Base-by-base conservation (phyloP, 2,888 invertebrate genomes). In the Hydropsyche betteni region DNA sequence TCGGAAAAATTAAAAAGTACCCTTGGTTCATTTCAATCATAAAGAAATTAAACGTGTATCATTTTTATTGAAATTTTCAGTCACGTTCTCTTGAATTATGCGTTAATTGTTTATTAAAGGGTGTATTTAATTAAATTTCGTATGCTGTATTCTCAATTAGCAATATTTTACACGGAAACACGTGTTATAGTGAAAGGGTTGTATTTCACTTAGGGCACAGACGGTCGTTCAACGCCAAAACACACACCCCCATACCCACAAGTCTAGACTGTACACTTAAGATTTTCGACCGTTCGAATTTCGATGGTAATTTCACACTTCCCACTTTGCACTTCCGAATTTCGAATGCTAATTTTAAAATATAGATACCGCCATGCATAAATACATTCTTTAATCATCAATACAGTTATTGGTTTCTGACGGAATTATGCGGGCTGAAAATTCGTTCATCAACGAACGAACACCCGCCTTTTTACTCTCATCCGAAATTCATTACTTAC, bases 161-260 rank as follows among this genome's bases (percentile, higher is more conserved):
- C 44, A 24, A 16, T 58, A 58, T 58, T 58, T 58, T 58, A 16
- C 24, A 16, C 58, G 58, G 58, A 58, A 58, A 16, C 53, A 53
- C 16, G 16, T 53, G 16, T 14, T 53, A 53, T 53, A 16, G n/a
- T 14, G 53, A 6, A 53, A 24, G 58, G 58, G 58, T 58, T 58
- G 58, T 24, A 16, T 5, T 6, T 14, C 7, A 4, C 69, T 5
- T 16, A 69, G 77, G 77, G 70, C 76, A 74, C 76, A 77, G 77
- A 76, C 76, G 76, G 76, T 77, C 77, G 76, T 76, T 74, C 76
- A 34, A 71, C 77, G 77, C 70, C n/a, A 64, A 16, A 33, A 58
- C 71, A 58, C 3, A 58, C 58, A 24, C n/a, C 75, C 69, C 16
- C 38, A 69, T 33, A 55, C 52, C 64, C 61, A n/a, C 10, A 16